A percentile compares a stretch with the other conserved stretches of the same genome.
Evolutionary conservation across 30 jellyfish, hydroid and myxozoan species (phyloP).

Genomic region (Chrysaora quinquecirrha): DNA sequence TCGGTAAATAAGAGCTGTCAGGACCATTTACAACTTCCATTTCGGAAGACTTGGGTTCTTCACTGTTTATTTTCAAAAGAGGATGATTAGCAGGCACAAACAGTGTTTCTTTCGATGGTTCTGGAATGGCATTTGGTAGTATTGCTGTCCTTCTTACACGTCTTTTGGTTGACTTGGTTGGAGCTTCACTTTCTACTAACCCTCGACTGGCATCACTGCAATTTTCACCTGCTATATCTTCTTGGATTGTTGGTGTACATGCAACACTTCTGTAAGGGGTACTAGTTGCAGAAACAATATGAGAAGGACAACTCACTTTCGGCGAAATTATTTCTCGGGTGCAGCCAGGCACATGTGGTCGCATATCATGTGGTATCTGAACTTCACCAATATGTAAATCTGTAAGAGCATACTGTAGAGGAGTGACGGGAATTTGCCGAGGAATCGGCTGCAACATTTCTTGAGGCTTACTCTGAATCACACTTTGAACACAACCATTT

Average conservation of each 20-base stretch:
- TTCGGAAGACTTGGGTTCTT: slow-evolving; percentile 38
- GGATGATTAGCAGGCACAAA: slow-evolving; percentile 99
- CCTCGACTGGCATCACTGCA: slow-evolving; percentile 58
- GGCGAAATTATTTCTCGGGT: slow-evolving; percentile 67
- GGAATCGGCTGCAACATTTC: slow-evolving; percentile 80
- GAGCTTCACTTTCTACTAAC: slow-evolving; percentile 32
- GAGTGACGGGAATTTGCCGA: slow-evolving; percentile 76
- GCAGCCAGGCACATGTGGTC: slow-evolving; percentile 77
- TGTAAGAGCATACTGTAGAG: slow-evolving; percentile 87
- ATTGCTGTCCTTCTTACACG: slow-evolving; percentile 92
- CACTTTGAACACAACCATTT: slow-evolving; percentile 75
- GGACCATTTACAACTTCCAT: slow-evolving; percentile 55
- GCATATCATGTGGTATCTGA: slow-evolving; percentile 73
- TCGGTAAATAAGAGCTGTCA: slow-evolving; percentile 55
- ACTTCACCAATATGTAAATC: slow-evolving; percentile 97
- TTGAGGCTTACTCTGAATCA: slow-evolving; percentile 51
- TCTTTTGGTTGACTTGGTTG: slow-evolving; percentile 57
- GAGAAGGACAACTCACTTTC: slow-evolving; percentile 46
- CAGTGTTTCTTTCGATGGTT: slow-evolving; percentile 77
- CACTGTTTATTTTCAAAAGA: slow-evolving; percentile 57
- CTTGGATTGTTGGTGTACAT: slow-evolving; percentile 76
- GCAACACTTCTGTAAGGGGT: slow-evolving; percentile 48
- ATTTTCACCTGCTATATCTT: slow-evolving; percentile 84
- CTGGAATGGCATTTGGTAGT: slow-evolving; percentile 60
- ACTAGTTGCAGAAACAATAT: slow-evolving; percentile 32